Conservation (phyloP, 1,140 invertebrate species). For the Micrasema minimum region DNA sequence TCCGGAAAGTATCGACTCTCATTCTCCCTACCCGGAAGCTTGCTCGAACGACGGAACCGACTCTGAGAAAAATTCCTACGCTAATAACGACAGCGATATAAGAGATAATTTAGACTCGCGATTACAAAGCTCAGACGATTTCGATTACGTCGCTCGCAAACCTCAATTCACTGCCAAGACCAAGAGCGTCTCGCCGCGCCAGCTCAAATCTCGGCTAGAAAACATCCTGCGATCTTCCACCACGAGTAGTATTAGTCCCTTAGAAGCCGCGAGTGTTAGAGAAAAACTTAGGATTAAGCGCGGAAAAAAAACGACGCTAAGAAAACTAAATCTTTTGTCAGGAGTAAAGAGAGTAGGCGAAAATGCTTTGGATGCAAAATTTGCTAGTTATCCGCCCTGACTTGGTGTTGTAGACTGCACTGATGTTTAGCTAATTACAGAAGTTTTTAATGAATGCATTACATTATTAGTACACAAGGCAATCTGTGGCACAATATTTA, state of each 20-base stretch:
- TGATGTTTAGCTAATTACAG: no score
- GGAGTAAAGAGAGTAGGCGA: conserved; percentile 39
- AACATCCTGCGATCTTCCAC: conserved; percentile 46
- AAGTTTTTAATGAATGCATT: no score
- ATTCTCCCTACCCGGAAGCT: conserved; percentile 71
- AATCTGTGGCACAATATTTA: no score
- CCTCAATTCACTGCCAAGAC: conserved; percentile 56
- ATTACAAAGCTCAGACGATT: conserved; percentile 44
- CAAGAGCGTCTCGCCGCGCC: conserved; percentile 68
- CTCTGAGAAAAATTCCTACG: conserved; percentile 49
- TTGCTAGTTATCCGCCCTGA: conserved; percentile 25
- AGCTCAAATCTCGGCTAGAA: conserved; percentile 67
- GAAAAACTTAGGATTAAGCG: conserved; percentile 1
- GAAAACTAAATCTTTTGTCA: conserved; percentile 19
- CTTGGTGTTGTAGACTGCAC: conserved; percentile 26
- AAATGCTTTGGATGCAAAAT: conserved; percentile 48
- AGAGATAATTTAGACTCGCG: conserved; percentile 52
- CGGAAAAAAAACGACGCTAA: conserved; percentile 1
- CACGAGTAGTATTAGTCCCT: conserved; percentile 32
- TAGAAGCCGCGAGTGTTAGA: conserved; percentile 19
- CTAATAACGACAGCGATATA: conserved; percentile 48
- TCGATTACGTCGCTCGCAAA: conserved; percentile 32
- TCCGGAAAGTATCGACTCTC: conserved; percentile 80
- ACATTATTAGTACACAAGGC: no score
- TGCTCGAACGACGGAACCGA: conserved; percentile 54